Evolutionary conservation across 2,113 vertebrate genomes (phyloP).

Genomic region (Peucedramus taeniatus): DNA sequence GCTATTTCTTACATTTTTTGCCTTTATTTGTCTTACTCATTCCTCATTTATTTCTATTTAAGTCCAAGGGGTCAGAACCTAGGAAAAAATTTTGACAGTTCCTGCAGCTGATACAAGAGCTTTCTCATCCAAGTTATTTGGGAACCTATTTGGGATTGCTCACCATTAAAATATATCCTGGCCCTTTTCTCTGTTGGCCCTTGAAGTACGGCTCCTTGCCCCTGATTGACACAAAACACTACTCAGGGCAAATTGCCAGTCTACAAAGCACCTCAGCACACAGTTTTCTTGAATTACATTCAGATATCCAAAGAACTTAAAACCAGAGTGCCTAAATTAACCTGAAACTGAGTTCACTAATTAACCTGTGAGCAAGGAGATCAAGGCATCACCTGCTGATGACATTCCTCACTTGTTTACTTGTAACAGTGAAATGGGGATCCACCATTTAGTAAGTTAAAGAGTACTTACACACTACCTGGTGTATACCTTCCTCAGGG

Average conservation of each 20-base stretch:
- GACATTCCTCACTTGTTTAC: not conserved
- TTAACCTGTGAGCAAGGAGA: not conserved
- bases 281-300: not conserved
- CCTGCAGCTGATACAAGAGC: slow-evolving; percentile 24
- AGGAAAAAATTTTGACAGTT: slow-evolving; percentile 43
- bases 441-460: not conserved
- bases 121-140: slow-evolving; percentile 44
- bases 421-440: not conserved
- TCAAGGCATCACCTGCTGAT: not conserved
- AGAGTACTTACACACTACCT: not conserved
- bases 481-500: not conserved
- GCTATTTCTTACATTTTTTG: slow-evolving; percentile 20
- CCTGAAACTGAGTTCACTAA: not conserved
- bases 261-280: not conserved
- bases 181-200: not conserved
- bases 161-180: slow-evolving; percentile 20
- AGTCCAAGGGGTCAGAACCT: slow-evolving; percentile 37
- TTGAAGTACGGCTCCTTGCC: not conserved
- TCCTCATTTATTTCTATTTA: slow-evolving; percentile 55
- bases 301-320: not conserved
- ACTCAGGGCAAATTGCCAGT: not conserved
- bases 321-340: not conserved
- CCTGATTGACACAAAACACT: slow-evolving; percentile 11
- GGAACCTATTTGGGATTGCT: not conserved
- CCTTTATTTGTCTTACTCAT: slow-evolving; percentile 37